Base-by-base conservation (phyloP, 37 sponge, comb jelly and placozoan species). In the Eunapius fragilis region DNA sequence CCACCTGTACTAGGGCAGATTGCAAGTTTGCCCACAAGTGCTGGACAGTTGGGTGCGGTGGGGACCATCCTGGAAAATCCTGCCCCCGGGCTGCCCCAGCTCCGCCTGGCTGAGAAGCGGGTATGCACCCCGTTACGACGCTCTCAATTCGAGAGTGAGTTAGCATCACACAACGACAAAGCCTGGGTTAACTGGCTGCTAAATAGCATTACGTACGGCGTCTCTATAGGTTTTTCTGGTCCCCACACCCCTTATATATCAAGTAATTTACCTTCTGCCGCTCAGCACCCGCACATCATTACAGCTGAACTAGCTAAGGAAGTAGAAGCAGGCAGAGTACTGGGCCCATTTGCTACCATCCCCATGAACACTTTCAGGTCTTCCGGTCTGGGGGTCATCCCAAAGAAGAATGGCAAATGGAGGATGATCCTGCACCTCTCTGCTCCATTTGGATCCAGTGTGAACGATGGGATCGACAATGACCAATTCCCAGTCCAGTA, bases 11-110 rank as follows among this genome's bases (percentile, higher is more conserved):
- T 22, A 68, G 79, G 28, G 84, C 74, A 9, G 79, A 78, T 10
- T 86, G 86, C 72, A 70, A 28, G 27, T 86, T 78, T 72, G 41
- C 78, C 25, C 86, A 86, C 73, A 48, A 25, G 26, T 86, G 78
- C 67, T 83, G 84, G 84, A 74, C 72, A 47, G 72, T 31, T 17
- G 41, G 48, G 70, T 86, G 86, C 47, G 68, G 67, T 27, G 78
- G 85, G 31, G 38, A 68, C 85, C n/a, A 85, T 78, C 85, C 78
- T 10, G 77, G 77, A 28, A 67, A 67, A 33, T 41, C 25, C 45
- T 85, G 85, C 78, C 47, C 85, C 69, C 47, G 23, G 23, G 25
- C 25, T 9, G 35, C 82, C 37, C 70, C 71, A 81, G 82, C 82
- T 81, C 82, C 82, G 70, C 71, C 82, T 70, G 70, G 82, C 82